These are phyloP conservation scores for Darevskia nairensis DNA, from an alignment of 2,797 vertebrate genomes.

Conservation along the genomic window DNA sequence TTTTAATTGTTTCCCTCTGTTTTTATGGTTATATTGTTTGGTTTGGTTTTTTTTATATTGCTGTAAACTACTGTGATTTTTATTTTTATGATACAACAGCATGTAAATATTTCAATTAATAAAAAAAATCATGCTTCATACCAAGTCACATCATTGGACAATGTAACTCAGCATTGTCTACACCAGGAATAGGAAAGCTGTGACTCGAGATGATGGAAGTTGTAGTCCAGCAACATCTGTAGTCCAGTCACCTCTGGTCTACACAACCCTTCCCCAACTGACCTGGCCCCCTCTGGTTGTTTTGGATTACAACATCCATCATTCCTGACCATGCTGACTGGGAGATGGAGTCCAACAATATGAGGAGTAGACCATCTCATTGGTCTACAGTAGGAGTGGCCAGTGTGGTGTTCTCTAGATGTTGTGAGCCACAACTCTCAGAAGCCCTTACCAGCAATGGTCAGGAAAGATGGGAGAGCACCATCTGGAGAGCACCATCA, in stretches of 20 bases:
- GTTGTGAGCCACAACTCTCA: not conserved
- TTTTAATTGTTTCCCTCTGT: too few species aligned
- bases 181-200: too few species aligned
- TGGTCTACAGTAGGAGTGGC: not conserved
- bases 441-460: not conserved
- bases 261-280: not conserved
- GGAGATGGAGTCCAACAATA: not conserved
- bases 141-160: not conserved
- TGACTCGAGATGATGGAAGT: too few species aligned
- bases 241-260: too few species aligned
- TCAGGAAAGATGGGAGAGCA: not conserved
- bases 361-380: not conserved
- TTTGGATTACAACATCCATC: not conserved
- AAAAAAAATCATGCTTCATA: not conserved
- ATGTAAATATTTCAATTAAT: too few species aligned
- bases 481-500: not conserved
- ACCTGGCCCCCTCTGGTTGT: not conserved
- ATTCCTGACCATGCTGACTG: not conserved
- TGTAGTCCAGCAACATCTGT: too few species aligned
- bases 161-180: not conserved
- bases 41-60: too few species aligned
- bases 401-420: not conserved
- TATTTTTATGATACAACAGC: too few species aligned
- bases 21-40: too few species aligned
- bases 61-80: too few species aligned